Conservation (phyloP, 2,797 vertebrate species). For the Steatocranus sp. region DNA sequence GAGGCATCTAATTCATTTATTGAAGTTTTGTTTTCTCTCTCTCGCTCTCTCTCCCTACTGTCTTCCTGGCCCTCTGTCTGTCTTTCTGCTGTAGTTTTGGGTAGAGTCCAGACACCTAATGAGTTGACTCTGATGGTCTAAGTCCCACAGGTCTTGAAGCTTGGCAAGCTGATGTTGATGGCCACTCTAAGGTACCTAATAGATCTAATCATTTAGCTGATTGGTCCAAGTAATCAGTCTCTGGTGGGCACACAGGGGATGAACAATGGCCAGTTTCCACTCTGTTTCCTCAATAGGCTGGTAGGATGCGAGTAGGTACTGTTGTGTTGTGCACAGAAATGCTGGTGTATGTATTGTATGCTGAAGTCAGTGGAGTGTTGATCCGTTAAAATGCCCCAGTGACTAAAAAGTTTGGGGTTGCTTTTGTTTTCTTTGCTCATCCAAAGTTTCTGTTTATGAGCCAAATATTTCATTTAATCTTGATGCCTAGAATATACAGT, state of each 20-base stretch:
- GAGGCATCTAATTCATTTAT: conserved; percentile 51
- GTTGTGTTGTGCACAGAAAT: neutral
- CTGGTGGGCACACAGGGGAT: conserved; percentile 66
- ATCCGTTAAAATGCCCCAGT: neutral
- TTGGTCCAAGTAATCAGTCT: conserved; percentile 75
- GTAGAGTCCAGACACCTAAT: conserved; percentile 73
- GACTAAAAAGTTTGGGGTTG: conserved; percentile 17
- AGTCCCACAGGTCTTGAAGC: conserved; percentile 65
- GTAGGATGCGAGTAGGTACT: neutral
- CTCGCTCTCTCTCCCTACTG: conserved; percentile 4
- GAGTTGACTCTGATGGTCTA: conserved; percentile 71
- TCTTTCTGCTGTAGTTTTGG: conserved; percentile 64
- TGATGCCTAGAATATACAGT: conserved; percentile 20
- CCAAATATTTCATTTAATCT: conserved; percentile 30
- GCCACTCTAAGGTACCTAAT: conserved; percentile 68
- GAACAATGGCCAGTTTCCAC: conserved; percentile 46
- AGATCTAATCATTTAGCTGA: conserved; percentile 78
- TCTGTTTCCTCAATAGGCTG: conserved; percentile 4
- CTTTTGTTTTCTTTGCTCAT: conserved; percentile 6
- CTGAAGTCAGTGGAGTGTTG: neutral
- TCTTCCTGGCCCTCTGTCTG: conserved; percentile 40
- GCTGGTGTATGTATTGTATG: neutral
- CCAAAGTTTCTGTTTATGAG: conserved; percentile 34
- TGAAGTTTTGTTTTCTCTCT: conserved; percentile 45
- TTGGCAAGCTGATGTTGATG: conserved; percentile 60